These are phyloP conservation scores for Diadema setosum DNA, from an alignment of 35 echinoderm and acorn worm genomes.

Conservation along the genomic window DNA sequence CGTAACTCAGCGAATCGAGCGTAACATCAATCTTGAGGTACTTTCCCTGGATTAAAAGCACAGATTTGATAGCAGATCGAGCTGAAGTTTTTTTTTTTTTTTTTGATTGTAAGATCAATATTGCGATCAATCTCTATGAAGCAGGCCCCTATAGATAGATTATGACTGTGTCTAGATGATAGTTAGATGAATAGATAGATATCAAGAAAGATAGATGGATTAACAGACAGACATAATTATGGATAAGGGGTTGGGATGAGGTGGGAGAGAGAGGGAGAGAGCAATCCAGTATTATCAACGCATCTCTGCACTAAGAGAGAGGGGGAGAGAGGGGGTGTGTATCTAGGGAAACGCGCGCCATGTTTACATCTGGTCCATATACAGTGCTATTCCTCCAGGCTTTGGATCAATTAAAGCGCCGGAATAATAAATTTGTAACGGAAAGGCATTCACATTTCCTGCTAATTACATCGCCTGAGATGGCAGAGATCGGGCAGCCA, in stretches of 20 bases:
- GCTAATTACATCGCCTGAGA: background rate
- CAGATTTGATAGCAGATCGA: no score
- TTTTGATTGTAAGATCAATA: no score
- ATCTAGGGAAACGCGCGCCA: background rate
- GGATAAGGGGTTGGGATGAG: background rate
- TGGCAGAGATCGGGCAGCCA: background rate
- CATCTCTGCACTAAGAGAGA: background rate
- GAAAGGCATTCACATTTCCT: conserved; percentile 10
- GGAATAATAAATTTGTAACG: background rate
- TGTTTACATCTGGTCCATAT: background rate
- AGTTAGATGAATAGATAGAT: background rate
- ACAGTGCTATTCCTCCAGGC: background rate
- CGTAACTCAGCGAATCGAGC: no score
- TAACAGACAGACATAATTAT: background rate
- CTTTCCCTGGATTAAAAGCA: no score
- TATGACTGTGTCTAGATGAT: no score
- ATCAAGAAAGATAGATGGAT: background rate
- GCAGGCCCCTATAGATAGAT: no score
- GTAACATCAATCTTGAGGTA: no score
- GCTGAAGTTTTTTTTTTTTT: no score
- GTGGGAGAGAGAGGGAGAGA: background rate
- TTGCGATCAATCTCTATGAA: no score
- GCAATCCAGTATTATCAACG: background rate
- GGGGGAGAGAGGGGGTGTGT: background rate
- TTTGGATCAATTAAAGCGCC: background rate